phyloP scores from a whole-genome alignment of 1,140 invertebrate genomes.

The Hylaeus anthracinus region DNA sequence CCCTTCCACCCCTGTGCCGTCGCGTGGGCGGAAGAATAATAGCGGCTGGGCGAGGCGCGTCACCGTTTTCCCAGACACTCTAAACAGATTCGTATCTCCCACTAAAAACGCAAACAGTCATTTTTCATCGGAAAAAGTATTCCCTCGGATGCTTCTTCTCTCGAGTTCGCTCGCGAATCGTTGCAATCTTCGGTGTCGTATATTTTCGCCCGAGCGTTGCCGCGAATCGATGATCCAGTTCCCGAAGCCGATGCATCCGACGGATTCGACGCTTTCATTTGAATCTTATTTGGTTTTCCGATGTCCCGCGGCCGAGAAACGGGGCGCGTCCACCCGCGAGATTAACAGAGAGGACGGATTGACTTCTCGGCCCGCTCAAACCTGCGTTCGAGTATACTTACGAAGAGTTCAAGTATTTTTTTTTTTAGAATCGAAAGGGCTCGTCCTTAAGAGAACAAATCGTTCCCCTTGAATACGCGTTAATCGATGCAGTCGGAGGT shows the following conservation, averaged over 20 bases:
- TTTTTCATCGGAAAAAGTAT: conserved; percentile 50
- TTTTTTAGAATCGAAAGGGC: too few species aligned
- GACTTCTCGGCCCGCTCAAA: neutral
- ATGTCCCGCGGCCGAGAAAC: neutral
- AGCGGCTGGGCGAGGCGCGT: conserved; percentile 10
- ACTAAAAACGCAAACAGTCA: conserved; percentile 49
- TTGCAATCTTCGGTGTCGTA: conserved; percentile 22
- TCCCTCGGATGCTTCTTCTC: conserved; percentile 39
- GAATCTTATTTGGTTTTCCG: conserved; percentile 7
- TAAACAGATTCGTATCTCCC: conserved; percentile 38
- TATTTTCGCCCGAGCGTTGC: conserved; percentile 27
- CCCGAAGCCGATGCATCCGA: neutral
- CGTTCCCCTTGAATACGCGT: neutral
- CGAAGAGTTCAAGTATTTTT: too few species aligned
- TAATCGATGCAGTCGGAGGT: neutral
- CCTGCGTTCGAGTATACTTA: too few species aligned
- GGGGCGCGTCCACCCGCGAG: neutral
- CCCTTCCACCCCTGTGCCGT: neutral
- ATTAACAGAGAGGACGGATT: conserved; percentile 18
- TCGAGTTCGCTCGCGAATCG: neutral
- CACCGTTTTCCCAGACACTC: conserved; percentile 32
- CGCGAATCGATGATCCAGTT: conserved; percentile 60
- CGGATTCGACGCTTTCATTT: conserved; percentile 3
- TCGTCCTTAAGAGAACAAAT: conserved; percentile 78
- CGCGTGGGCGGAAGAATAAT: conserved; percentile 25